Conservation (phyloP, 2,797 vertebrate species). For the Gastrophryne carolinensis region DNA sequence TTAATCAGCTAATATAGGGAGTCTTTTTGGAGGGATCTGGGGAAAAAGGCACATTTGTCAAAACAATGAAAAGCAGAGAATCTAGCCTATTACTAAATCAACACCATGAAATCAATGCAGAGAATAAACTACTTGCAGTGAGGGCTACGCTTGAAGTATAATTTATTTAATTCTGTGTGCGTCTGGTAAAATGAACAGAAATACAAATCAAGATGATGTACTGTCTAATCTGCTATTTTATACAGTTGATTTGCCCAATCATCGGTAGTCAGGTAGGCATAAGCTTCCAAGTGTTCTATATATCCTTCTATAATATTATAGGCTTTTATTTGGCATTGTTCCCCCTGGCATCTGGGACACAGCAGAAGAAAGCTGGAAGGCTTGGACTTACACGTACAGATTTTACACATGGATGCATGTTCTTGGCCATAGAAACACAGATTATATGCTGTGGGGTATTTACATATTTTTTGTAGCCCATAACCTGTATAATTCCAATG, state of each 20-base stretch:
- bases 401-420: no score
- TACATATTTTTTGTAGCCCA: no score
- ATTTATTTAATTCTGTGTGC: background rate
- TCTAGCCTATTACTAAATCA: background rate
- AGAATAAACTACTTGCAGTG: constrained; percentile 1
- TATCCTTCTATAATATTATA: background rate
- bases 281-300: background rate
- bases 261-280: background rate
- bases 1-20: background rate
- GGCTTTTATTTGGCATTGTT: no score
- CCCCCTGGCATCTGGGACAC: no score
- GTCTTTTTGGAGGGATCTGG: background rate
- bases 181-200: background rate
- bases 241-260: background rate
- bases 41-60: constrained; percentile 23
- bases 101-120: constrained; percentile 7
- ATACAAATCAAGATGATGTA: background rate
- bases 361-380: no score
- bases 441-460: no score
- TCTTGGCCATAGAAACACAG: no score
- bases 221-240: background rate
- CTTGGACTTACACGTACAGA: no score
- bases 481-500: no score
- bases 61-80: constrained; percentile 30
- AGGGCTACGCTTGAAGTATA: background rate